A percentile compares a stretch with the other conserved stretches of the same genome.
phyloP scores from a whole-genome alignment of 2,797 vertebrate genomes.

The Parauchenoglanis ngamensis region DNA sequence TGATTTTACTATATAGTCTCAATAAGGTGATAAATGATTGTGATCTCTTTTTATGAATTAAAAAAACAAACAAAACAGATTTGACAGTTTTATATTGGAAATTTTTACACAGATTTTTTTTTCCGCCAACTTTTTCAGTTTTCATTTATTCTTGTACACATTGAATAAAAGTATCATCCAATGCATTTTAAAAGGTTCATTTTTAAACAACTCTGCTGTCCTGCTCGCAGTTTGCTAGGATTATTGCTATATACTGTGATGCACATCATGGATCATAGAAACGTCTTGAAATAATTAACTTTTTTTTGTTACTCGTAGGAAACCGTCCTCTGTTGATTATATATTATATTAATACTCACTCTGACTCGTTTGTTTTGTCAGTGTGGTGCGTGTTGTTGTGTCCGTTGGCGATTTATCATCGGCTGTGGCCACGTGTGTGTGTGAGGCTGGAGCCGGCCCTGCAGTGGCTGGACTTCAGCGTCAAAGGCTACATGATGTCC shows the following conservation, averaged over 20 bases:
- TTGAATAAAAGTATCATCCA: not conserved
- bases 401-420: slow-evolving; percentile 86
- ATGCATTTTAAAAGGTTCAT: not conserved
- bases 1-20: no score
- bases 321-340: no score
- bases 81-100: no score
- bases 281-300: not conserved
- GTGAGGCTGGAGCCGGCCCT: slow-evolving; percentile 86
- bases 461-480: slow-evolving; percentile 91
- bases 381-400: slow-evolving; percentile 83
- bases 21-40: not conserved
- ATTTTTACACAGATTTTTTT: not conserved
- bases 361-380: slow-evolving; percentile 51
- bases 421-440: slow-evolving; percentile 78
- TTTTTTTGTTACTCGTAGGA: not conserved
- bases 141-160: not conserved
- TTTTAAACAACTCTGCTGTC: not conserved
- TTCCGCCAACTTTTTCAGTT: not conserved
- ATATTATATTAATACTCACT: not conserved
- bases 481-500: slow-evolving; percentile 88
- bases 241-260: not conserved
- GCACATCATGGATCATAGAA: not conserved
- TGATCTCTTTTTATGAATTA: no score
- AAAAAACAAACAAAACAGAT: not conserved
- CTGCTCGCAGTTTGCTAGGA: not conserved